Base-by-base conservation (phyloP, 2,888 invertebrate species). In the Hydraecia micacea region DNA sequence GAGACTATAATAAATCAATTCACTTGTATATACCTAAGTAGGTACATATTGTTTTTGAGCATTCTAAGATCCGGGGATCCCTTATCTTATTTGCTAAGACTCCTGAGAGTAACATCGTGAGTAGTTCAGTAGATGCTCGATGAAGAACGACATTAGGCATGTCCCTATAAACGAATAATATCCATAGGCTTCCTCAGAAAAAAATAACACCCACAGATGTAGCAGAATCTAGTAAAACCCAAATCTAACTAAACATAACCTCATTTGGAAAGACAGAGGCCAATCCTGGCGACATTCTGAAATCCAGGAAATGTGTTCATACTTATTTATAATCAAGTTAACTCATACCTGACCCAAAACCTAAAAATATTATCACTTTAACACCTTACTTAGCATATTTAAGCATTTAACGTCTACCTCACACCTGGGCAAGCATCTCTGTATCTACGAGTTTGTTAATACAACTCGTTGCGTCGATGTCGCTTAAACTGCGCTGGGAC, bases 381-480 rank as follows among this genome's bases (percentile, higher is more conserved):
- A 18, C 5, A 18, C 5, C 21, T 63, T 18, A 62, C 32, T 76
- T 70, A 42, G 28, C 28, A 68, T 77, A 65, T 28, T 52, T 42
- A 62, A 25, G 3, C 25, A 42, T 28, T 36, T 60, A 28, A 13
- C 9, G 21, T 49, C 73, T 69, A 71, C 36, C 9, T 6, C 28
- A 58, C 28, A 83, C 67, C 42, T 74, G 63, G 63, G 67, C 39
- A 1, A 55, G 7, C 60, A 32, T 39, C 58, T 69, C n/a, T 49
- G 70, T 49, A 42, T 74, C 15, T 74, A 42, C 2, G 9, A 42
- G 2, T 42, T 63, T 63, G 68, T 66, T 63, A 84, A 79, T 36
- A 58, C 8, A 42, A 67, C 75, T 63, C n/a, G 75, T 75, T 79
- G 75, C 73, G 46, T 55, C 73, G 67, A 73, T 71, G 66, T 81